phyloP scores from a whole-genome alignment of 2,888 invertebrate species.

The Herminia tarsipennalis region DNA sequence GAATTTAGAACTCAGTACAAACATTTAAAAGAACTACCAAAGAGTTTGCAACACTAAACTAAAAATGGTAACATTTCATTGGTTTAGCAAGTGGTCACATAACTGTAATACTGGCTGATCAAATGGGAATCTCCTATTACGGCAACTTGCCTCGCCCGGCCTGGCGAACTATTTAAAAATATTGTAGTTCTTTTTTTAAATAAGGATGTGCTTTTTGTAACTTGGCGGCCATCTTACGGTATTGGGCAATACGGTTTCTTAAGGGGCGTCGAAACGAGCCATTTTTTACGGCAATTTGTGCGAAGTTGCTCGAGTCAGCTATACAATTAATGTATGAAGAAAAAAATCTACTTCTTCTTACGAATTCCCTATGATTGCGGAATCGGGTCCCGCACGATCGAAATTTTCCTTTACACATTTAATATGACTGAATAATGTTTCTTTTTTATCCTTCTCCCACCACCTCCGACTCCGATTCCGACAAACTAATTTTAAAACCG shows the following conservation, averaged over 20 bases:
- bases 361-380: no score
- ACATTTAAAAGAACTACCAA: background rate
- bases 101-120: slow-evolving; percentile 58
- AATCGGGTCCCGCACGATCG: no score
- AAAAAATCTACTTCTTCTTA: no score
- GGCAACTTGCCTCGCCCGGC: slow-evolving; percentile 42
- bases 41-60: slow-evolving; percentile 7
- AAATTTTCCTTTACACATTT: no score
- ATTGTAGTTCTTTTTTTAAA: slow-evolving; percentile 13
- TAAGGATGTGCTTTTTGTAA: slow-evolving; percentile 29
- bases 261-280: background rate
- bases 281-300: no score
- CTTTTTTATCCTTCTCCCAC: no score
- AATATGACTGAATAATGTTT: no score
- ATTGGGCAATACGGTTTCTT: slow-evolving; percentile 4
- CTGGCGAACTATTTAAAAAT: slow-evolving; percentile 22
- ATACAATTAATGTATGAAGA: no score
- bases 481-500: no score
- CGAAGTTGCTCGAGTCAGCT: no score
- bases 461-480: no score
- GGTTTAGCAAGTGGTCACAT: slow-evolving; percentile 33
- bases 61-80: slow-evolving; percentile 20
- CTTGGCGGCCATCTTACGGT: slow-evolving; percentile 14
- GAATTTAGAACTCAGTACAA: no score
- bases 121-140: slow-evolving; percentile 53